phyloP scores from a whole-genome alignment of 2,797 vertebrate species.

The Saxicola maurus region DNA sequence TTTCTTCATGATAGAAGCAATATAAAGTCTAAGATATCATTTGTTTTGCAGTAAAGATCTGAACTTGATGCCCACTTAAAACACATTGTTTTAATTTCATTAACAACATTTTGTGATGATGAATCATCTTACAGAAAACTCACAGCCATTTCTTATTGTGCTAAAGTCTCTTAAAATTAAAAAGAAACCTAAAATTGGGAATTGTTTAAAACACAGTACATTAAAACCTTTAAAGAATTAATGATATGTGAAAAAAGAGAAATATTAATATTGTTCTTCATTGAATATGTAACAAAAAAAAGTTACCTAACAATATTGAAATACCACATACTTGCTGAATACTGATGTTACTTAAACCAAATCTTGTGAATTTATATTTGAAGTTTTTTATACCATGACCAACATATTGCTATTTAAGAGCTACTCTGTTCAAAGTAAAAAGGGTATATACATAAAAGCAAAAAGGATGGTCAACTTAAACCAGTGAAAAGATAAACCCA shows the following conservation, averaged over 20 bases:
- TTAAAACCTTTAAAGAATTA: not conserved
- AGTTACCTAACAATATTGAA: not conserved
- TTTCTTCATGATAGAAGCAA: not conserved
- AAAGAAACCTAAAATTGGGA: not conserved
- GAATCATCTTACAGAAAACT: not conserved
- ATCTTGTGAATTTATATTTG: not conserved
- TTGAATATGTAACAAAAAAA: not conserved
- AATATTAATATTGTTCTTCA: not conserved
- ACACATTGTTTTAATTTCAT: not conserved
- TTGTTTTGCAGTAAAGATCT: not conserved
- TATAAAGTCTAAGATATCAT: not conserved
- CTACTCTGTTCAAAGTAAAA: not conserved
- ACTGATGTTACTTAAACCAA: not conserved
- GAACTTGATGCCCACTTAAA: not conserved
- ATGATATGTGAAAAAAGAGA: not conserved
- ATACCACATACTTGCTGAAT: not conserved
- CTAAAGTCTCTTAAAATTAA: not conserved
- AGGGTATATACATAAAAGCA: not conserved
- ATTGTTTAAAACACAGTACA: not conserved
- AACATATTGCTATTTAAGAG: not conserved
- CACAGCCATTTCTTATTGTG: not conserved
- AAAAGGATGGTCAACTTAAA: not conserved
- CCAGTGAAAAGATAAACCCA: not conserved
- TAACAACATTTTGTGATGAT: not conserved
- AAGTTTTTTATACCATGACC: not conserved